phyloP scores from a whole-genome alignment of 2,888 invertebrate species.

The Mesorhabditis sp. region DNA sequence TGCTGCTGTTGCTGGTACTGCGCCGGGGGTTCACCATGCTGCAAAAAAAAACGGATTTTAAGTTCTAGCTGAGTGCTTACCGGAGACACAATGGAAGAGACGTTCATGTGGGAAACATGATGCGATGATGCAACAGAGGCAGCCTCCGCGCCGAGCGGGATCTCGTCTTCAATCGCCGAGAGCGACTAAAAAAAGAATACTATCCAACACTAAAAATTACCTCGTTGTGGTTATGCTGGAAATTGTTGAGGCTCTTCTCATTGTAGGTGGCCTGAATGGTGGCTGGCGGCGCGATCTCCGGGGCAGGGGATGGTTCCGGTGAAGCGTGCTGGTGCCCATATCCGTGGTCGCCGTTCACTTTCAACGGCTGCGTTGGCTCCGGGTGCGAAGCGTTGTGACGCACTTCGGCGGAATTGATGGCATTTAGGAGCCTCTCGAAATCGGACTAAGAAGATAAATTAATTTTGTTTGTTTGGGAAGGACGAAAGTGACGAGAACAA shows the following conservation, averaged over 20 bases:
- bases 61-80: background rate
- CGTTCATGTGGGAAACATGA: background rate
- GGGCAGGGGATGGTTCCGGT: slow-evolving; percentile 34
- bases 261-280: slow-evolving; percentile 47
- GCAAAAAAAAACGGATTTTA: background rate
- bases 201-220: background rate
- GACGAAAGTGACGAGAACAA: background rate
- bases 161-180: slow-evolving; percentile 12
- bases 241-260: slow-evolving; percentile 38
- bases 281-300: slow-evolving; percentile 34
- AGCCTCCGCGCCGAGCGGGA: slow-evolving; percentile 16
- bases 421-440: slow-evolving; percentile 12
- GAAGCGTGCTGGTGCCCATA: slow-evolving; percentile 20
- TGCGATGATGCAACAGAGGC: slow-evolving; percentile 11
- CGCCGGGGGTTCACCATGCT: background rate
- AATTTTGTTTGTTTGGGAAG: background rate
- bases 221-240: background rate
- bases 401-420: background rate
- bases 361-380: background rate
- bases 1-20: background rate
- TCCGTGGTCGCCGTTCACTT: slow-evolving; percentile 13
- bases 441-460: slow-evolving; percentile 16
- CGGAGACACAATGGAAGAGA: background rate
- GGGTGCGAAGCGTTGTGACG: background rate
- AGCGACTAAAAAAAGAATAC: background rate